Evolutionary conservation across 2,797 vertebrate genomes (phyloP).

Genomic region (Onychomys arenicola): DNA sequence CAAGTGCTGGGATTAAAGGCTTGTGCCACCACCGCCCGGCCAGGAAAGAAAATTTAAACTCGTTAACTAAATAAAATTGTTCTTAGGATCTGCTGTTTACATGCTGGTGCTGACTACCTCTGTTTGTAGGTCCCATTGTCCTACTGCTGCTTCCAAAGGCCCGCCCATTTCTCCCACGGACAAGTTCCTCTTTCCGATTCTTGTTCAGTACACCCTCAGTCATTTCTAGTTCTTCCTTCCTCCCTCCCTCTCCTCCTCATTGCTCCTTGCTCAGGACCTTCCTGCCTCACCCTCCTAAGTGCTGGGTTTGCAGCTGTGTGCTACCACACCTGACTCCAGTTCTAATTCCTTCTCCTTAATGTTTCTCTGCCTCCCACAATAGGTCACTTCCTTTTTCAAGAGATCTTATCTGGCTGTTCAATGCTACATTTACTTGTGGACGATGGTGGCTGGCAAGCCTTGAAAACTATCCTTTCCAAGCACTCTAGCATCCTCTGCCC

Average conservation of each 20-base stretch:
- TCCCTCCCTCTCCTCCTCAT: background rate
- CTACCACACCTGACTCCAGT: background rate
- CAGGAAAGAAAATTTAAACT: background rate
- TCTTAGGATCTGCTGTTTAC: background rate
- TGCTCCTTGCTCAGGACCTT: background rate
- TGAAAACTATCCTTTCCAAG: background rate
- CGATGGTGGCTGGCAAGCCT: background rate
- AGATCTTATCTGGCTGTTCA: background rate
- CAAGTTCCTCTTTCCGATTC: background rate
- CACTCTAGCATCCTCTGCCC: background rate
- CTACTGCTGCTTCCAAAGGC: background rate
- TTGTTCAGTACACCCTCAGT: background rate
- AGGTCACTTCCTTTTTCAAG: background rate
- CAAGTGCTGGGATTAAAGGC: no score
- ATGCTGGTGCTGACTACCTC: background rate
- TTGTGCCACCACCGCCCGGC: no score
- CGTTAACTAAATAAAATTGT: background rate
- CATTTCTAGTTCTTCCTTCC: background rate
- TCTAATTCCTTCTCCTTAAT: slow-evolving; percentile 18
- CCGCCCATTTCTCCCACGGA: background rate
- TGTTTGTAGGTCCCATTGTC: background rate
- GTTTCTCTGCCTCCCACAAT: background rate
- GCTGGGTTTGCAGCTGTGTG: background rate
- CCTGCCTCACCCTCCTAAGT: background rate
- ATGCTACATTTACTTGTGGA: background rate